Conservation (phyloP, 2,888 invertebrate species). For the Cerceris ruficornis region DNA sequence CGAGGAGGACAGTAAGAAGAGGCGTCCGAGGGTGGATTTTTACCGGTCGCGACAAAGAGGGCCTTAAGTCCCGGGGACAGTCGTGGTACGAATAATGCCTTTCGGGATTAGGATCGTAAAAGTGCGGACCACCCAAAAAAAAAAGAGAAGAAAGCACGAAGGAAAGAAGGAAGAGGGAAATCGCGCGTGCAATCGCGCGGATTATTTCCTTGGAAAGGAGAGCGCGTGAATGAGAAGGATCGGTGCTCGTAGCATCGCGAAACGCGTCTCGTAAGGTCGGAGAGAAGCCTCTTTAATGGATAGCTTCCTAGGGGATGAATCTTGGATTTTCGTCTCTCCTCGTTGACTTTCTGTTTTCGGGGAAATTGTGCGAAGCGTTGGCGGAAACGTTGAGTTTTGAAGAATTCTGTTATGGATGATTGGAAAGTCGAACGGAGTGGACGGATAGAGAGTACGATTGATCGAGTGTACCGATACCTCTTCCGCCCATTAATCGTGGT, state of each 20-base stretch:
- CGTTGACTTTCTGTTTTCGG: neutral
- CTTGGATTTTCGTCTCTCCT: conserved; percentile 4
- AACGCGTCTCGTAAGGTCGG: neutral
- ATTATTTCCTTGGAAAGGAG: conserved; percentile 43
- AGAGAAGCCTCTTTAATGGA: neutral
- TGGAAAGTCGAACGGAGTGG: neutral
- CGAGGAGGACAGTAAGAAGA: conserved; percentile 69
- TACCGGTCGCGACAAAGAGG: conserved; percentile 72
- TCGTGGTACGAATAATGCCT: conserved; percentile 80
- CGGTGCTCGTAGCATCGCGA: neutral
- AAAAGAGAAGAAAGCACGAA: conserved; percentile 12
- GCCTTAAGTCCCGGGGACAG: conserved; percentile 74
- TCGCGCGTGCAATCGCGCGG: conserved; percentile 64
- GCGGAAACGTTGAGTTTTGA: neutral
- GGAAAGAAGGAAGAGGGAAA: conserved; percentile 45
- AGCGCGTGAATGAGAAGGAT: conserved; percentile 37
- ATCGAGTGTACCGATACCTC: conserved; percentile 7
- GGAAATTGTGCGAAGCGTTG: neutral
- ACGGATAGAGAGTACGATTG: neutral
- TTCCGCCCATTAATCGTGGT: conserved; percentile 40
- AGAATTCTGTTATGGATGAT: neutral
- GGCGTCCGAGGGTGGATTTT: conserved; percentile 69
- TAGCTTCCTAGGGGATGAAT: conserved; percentile 3
- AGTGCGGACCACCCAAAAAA: conserved; percentile 75
- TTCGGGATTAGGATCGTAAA: conserved; percentile 76